Evolutionary conservation across 1,140 invertebrate genomes (phyloP), one percentile per base, ranked within the genome.

Genomic region (Asobara japonica): DNA sequence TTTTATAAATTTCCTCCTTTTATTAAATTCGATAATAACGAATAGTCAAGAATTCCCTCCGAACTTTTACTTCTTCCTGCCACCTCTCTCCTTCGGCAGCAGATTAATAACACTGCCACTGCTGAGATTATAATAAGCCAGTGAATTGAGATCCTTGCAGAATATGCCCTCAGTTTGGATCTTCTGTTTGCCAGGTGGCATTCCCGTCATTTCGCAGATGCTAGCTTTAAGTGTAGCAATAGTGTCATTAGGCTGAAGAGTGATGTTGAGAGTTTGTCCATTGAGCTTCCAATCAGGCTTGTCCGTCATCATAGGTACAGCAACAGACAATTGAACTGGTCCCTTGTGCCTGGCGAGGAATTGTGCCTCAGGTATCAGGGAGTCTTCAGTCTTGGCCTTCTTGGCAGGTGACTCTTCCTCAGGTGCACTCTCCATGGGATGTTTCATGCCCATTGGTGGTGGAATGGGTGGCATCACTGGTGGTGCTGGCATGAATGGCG

Each of bases 161-260:
- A 99, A 99, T 83, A 99, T 93, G 45, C 97, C 97, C 94, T 97
- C 96, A 82, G 93, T 93, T 75, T 96, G 93, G 11, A 99, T 87
- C 86, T 99, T 99, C 86, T 99, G 98, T 88, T 99, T 99, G 65
- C 96, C 96, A 56, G 94, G 95, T n/a, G 97, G 96, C 91, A 99
- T 95, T 41, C 94, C 94, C 66, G 94, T 94, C 77, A 93, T 90
- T 78, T 99, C 95, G 80, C 97, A 94, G 69, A 99, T 90, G 80
- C 95, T 93, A 1, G 92, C 91, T 87, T 99, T 99, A 61, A 99
- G 90, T 20, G 93, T 93, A 31, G 94, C 91, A 1, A 98, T 92
- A 1, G 91, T 90, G 75, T 98, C 95, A 5, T 91, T 91, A 5
- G 97, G 87, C 38, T 95, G 91, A 75, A 99, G 82, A 1, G 92